phyloP scores from a whole-genome alignment of 2,797 vertebrate genomes.

The Pachyuromys duprasi region DNA sequence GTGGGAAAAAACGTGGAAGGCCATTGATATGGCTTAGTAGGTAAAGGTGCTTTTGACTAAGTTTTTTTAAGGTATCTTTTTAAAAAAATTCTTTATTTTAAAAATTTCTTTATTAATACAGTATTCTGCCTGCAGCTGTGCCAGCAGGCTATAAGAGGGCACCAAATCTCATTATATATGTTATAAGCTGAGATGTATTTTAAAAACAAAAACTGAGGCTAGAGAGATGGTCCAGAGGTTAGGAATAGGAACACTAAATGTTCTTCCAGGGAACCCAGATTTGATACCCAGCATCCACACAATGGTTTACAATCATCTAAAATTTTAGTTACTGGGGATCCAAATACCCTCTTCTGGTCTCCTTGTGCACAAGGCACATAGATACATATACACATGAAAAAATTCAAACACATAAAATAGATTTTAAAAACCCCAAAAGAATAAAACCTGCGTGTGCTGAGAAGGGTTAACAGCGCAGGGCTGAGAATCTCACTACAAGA shows the following conservation, averaged over 20 bases:
- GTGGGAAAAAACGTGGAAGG: background rate
- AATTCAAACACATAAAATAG: background rate
- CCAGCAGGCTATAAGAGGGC: too few species aligned
- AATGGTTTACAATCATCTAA: background rate
- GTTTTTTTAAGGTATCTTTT: background rate
- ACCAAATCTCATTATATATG: too few species aligned
- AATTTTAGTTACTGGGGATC: background rate
- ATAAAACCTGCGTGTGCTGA: background rate
- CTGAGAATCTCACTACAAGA: background rate
- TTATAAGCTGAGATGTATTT: background rate
- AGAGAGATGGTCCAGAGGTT: background rate
- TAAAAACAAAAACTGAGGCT: conserved; percentile 50
- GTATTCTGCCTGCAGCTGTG: too few species aligned
- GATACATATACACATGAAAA: background rate
- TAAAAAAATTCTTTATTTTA: too few species aligned
- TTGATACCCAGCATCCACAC: background rate
- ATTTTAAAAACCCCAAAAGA: background rate
- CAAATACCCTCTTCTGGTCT: background rate
- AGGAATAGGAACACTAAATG: background rate
- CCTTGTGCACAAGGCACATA: background rate
- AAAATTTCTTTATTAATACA: too few species aligned
- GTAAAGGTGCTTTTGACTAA: background rate
- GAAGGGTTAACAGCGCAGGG: background rate
- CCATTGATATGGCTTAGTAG: background rate
- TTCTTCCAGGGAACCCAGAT: background rate